A percentile compares a stretch with the other conserved stretches of the same genome.
Evolutionary conservation across 2,113 vertebrate genomes (phyloP).

Genomic region (Anarrhichthys ocellatus): DNA sequence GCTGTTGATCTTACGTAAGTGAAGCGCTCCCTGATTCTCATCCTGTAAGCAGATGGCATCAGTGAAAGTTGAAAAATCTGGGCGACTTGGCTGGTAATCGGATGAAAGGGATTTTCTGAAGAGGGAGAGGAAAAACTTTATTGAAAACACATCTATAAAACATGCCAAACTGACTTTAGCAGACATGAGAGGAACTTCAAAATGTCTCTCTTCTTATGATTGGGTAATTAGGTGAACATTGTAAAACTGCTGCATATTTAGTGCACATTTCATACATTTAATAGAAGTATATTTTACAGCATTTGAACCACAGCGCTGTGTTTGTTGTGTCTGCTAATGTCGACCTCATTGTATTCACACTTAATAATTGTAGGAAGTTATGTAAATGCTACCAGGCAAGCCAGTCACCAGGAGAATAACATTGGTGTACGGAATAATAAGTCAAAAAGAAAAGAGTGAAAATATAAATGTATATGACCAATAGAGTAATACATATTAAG

Average conservation of each 20-base stretch:
- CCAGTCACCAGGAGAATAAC: neutral
- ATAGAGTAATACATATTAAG: neutral
- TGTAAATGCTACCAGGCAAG: neutral
- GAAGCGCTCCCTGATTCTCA: constrained; percentile 1
- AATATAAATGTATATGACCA: neutral
- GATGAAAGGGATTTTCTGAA: neutral
- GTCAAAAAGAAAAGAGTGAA: neutral
- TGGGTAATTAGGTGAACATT: neutral
- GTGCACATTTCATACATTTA: neutral
- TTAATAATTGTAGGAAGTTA: neutral
- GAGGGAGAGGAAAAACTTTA: constrained; percentile 6
- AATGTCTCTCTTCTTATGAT: neutral
- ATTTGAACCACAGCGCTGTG: neutral
- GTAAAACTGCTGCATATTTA: neutral
- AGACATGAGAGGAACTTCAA: neutral
- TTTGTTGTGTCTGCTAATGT: neutral
- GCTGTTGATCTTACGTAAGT: constrained; percentile 10
- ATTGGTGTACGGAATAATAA: neutral
- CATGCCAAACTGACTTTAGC: neutral
- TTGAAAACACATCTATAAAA: neutral
- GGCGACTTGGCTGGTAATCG: constrained; percentile 8
- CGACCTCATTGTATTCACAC: too few relatives aligned
- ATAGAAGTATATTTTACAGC: neutral
- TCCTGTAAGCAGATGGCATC: constrained; percentile 24
- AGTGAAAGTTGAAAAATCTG: constrained; percentile 12